Conservation (phyloP, 2,113 vertebrate species). For the Eptesicus fuscus region DNA sequence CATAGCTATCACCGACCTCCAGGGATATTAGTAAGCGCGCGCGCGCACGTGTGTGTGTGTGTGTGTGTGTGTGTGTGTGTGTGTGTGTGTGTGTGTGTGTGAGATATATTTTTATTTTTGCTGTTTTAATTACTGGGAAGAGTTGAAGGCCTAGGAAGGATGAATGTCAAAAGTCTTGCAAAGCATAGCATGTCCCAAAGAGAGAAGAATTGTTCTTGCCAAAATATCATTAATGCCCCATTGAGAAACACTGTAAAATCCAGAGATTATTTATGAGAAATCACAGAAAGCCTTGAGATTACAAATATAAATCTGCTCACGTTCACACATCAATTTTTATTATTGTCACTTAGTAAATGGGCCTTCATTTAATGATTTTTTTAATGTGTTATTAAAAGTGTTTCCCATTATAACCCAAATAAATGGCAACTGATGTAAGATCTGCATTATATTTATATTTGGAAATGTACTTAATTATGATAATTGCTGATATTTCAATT, state of each 20-base stretch:
- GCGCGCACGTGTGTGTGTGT: too few species aligned
- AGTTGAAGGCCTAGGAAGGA: background rate
- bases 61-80: too few species aligned
- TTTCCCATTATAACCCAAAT: constrained; percentile 69
- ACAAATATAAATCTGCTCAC: constrained; percentile 52
- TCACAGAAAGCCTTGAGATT: constrained; percentile 31
- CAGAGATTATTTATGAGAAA: constrained; percentile 32
- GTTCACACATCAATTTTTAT: constrained; percentile 57
- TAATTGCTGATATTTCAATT: constrained; percentile 57
- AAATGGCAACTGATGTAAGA: constrained; percentile 61
- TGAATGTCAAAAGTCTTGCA: background rate
- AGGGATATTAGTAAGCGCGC: background rate
- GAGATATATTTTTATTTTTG: background rate
- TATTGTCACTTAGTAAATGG: constrained; percentile 61
- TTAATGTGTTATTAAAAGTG: constrained; percentile 67
- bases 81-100: background rate
- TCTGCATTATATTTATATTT: constrained; percentile 68
- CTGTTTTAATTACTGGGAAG: background rate
- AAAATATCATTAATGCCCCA: background rate
- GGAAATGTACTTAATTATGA: constrained; percentile 66
- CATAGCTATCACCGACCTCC: background rate
- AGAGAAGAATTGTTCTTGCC: background rate
- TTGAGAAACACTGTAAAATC: background rate
- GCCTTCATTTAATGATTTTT: constrained; percentile 63
- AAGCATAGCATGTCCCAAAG: background rate